Conservation (phyloP, 2,888 invertebrate genomes). For the Tanypteryx hageni region DNA sequence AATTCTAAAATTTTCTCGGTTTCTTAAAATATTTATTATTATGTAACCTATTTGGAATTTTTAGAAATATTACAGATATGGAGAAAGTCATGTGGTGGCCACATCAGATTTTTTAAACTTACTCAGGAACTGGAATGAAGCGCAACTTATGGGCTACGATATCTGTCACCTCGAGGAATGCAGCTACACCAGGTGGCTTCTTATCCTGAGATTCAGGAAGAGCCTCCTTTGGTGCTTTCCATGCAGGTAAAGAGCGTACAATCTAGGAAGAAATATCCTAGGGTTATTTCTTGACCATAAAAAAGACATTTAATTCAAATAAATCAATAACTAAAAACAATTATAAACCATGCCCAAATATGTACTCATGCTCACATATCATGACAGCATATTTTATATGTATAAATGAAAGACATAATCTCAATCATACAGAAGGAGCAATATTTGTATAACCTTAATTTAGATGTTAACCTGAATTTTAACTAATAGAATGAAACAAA, state of each 20-base stretch:
- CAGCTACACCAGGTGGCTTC: slow-evolving; percentile 70
- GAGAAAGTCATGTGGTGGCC: too few relatives aligned
- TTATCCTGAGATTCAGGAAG: slow-evolving; percentile 67
- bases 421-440: too few relatives aligned
- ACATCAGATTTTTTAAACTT: slow-evolving; percentile 70
- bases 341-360: background rate
- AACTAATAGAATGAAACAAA: too few relatives aligned
- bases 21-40: too few relatives aligned
- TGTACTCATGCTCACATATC: background rate
- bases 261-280: slow-evolving; percentile 67
- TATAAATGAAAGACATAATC: too few relatives aligned
- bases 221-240: slow-evolving; percentile 68
- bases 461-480: too few relatives aligned
- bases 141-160: slow-evolving; percentile 75
- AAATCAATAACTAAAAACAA: background rate
- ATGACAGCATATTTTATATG: too few relatives aligned
- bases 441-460: too few relatives aligned
- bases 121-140: slow-evolving; percentile 78
- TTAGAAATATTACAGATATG: too few relatives aligned
- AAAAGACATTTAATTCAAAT: background rate
- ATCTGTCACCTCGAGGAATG: slow-evolving; percentile 79
- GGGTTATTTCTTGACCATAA: background rate
- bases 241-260: slow-evolving; percentile 70
- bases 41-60: too few relatives aligned
- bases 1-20: too few relatives aligned